Evolutionary conservation across 2,113 vertebrate species (phyloP), one percentile per base, ranked within the genome.

Genomic region (Oostethus manadensis): DNA sequence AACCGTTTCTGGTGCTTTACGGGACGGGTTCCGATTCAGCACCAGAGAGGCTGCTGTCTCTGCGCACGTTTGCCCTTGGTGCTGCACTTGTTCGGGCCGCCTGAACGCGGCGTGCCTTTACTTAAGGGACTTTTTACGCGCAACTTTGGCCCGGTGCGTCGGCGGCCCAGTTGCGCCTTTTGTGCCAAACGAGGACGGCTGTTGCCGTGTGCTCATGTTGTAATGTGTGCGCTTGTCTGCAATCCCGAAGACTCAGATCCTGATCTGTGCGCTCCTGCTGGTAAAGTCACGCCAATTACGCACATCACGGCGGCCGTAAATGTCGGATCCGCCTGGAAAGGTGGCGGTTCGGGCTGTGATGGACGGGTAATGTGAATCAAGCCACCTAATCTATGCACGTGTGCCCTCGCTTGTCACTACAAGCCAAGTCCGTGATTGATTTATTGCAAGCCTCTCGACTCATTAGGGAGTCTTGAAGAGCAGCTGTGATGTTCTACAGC

Each of bases 1-100:
- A 74, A 73, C 56, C 1, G 26, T 33, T 13, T 49, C 77, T 79
- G 67, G 68, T 60, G 56, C 61, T 46, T 21, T 77, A 66, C 50
- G 66, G 73, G 46, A 20, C 64, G 45, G 75, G 7, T 75, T 71
- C 67, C 44, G 40, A 46, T 49, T 66, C 10, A 44, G 57, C 66
- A 18, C 46, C 0, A 57, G 46, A n/a, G 42, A 66, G 22, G 23
- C 60, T 62, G 51, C 22, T 56, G 57, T 73, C 60, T 77, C 54
- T 50, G 6, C 46, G 55, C 54, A 66, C 56, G 60, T 83, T 80
- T 80, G 76, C 29, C 80, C 74, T 76, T 71, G 67, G 45, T 72
- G 17, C 26, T 56, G 61, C 54, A 54, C 60, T 46, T 51, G 16
- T 54, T 20, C 48, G 44, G n/a, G n/a, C n/a, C n/a, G 68, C 65